A percentile compares a stretch with the other conserved stretches of the same genome.
These are phyloP conservation scores for Drosophila biarmipes DNA, from an alignment of 1,140 invertebrate genomes.

Conservation along the genomic window DNA sequence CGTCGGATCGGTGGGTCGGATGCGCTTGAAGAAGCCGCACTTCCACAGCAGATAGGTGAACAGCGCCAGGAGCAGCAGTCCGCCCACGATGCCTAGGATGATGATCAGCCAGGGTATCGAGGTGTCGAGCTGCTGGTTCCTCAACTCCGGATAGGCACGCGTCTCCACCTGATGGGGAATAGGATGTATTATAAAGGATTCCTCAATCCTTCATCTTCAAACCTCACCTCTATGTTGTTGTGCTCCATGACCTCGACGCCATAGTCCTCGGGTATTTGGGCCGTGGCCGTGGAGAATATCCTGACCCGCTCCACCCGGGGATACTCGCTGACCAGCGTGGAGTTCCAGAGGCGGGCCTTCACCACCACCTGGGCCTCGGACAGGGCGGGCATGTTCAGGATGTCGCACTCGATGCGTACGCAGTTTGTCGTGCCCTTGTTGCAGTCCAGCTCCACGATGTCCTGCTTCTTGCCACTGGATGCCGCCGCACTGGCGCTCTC, in stretches of 20 bases:
- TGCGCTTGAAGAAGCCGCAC: conserved; percentile 94
- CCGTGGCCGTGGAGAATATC: conserved; percentile 91
- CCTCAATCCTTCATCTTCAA: too few relatives aligned
- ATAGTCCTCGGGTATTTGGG: conserved; percentile 89
- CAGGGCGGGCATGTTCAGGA: conserved; percentile 90
- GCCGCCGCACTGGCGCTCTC: not conserved
- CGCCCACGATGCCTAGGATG: conserved; percentile 91
- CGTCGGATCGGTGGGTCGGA: conserved; percentile 90
- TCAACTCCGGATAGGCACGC: conserved; percentile 91
- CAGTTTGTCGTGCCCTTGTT: conserved; percentile 92
- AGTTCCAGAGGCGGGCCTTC: conserved; percentile 94
- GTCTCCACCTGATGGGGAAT: conserved; percentile 89
- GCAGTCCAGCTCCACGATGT: conserved; percentile 93
- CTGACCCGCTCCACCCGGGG: conserved; percentile 92
- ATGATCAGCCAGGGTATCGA: conserved; percentile 93
- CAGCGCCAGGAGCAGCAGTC: conserved; percentile 91
- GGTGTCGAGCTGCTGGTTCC: conserved; percentile 88
- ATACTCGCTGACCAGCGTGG: conserved; percentile 94
- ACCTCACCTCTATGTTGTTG: conserved; percentile 87
- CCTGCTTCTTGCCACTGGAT: conserved; percentile 87
- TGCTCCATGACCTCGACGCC: conserved; percentile 90
- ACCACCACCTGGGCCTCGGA: conserved; percentile 92
- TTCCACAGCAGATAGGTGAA: conserved; percentile 93
- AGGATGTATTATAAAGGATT: not conserved
- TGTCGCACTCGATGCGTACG: conserved; percentile 92